Evolutionary conservation across 2,797 vertebrate species (phyloP), one percentile per base, ranked within the genome.

Genomic region (Peromyscus nudipes): DNA sequence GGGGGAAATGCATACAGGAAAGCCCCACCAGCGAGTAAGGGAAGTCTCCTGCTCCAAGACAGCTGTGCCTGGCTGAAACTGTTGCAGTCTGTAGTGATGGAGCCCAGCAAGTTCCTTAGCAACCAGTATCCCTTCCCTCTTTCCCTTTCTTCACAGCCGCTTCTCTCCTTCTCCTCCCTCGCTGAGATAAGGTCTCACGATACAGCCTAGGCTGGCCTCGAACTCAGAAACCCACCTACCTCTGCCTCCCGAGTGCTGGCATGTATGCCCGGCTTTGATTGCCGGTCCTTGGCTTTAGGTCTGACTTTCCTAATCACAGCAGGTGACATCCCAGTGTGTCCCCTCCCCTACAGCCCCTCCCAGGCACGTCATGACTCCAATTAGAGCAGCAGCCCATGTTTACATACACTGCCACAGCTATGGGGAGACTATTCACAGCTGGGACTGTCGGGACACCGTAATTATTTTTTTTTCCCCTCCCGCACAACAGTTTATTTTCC

Each of bases 401-500:
- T 79, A 82, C 62, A 62, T 11, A 92, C 93, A 89, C 17, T 55
- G 71, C 31, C 17, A 31, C 23, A 23, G 4, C 13, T 3, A 55
- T 1, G 23, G 79, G 25, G 57, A 85, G 89, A 79, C 92, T 40
- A 5, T 60, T 65, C 80, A 34, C 62, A n/a, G 80, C 92, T 14
- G 40, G 55, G 80, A 52, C 34, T 11, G 1, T 17, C 6, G 1
- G 69, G 9, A 49, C 65, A 34, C 69, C 7, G 0, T 80, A 14
- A 83, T 86, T 92, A 91, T 64, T 55, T 86, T 82, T 40, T 80
- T 62, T 43, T 46, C 11, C 31, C 75, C 82, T 69, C 75, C 92
- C 0, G 2, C 52, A 83, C 71, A 49, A 79, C 0, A 0, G 87
- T 67, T 81, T 73, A 14, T 88, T 84, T 96, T 93, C 90, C 80